Evolutionary conservation across 2,888 invertebrate species (phyloP).

Genomic region (Encarsia formosa): DNA sequence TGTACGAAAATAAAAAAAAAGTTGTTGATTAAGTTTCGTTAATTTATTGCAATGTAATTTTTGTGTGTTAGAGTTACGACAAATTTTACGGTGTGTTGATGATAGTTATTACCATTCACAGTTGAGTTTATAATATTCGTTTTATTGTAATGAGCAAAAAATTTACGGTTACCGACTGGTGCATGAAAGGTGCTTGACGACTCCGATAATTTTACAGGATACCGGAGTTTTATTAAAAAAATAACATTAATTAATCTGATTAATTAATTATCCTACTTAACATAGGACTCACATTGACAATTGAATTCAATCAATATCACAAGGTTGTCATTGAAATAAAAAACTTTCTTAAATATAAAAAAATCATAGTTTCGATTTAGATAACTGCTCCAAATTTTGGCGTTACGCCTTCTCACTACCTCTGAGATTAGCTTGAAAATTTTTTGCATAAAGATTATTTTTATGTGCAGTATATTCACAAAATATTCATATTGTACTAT

Average conservation of each 20-base stretch:
- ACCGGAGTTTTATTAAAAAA: constrained; percentile 11
- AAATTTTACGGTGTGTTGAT: too few relatives aligned
- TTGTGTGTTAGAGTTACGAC: too few relatives aligned
- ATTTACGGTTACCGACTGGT: constrained; percentile 5
- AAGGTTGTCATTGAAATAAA: constrained; percentile 15
- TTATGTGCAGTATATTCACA: background rate
- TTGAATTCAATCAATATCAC: constrained; percentile 14
- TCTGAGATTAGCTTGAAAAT: too few relatives aligned
- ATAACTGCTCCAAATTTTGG: constrained; percentile 21
- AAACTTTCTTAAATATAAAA: background rate
- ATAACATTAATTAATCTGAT: constrained; percentile 24
- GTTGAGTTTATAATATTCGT: too few relatives aligned
- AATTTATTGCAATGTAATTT: too few relatives aligned
- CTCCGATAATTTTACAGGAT: constrained; percentile 20
- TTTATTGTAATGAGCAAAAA: too few relatives aligned
- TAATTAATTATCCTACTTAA: constrained; percentile 18
- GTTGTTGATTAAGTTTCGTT: too few relatives aligned
- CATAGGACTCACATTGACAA: constrained; percentile 14
- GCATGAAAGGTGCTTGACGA: constrained; percentile 5
- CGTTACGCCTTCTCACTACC: too few relatives aligned
- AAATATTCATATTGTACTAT: too few relatives aligned
- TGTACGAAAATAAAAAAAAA: too few relatives aligned
- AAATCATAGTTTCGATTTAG: constrained; percentile 14
- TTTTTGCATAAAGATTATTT: constrained; percentile 5
- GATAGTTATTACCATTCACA: too few relatives aligned